Percentiles rank a stretch among this genome's conserved stretches.
Conservation (phyloP, 2,888 invertebrate species). For the Gymnosoma rotundatum region DNA sequence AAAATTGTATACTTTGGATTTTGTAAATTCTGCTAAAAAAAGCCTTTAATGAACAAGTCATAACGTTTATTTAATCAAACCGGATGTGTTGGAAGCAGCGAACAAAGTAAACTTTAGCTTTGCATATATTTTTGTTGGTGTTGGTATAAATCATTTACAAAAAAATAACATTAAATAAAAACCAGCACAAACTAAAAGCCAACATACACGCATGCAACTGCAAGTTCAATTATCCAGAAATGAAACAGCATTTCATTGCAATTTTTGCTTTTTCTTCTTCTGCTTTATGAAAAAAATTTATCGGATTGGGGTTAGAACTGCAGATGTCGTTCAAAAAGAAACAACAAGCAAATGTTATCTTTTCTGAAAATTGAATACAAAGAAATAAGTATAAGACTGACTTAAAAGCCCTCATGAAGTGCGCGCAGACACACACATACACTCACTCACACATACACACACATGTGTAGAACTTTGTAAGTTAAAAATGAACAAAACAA, state of each 20-base stretch:
- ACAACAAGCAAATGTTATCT: slow-evolving; percentile 45
- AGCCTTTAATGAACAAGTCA: slow-evolving; percentile 52
- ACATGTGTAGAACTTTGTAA: slow-evolving; percentile 18
- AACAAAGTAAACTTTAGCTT: slow-evolving; percentile 61
- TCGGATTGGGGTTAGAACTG: slow-evolving; percentile 47
- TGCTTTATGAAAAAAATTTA: slow-evolving; percentile 23
- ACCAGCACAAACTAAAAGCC: slow-evolving; percentile 14
- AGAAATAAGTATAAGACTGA: slow-evolving; percentile 19
- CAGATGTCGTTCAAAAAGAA: slow-evolving; percentile 26
- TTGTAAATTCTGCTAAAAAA: slow-evolving; percentile 38
- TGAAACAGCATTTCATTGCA: slow-evolving; percentile 48
- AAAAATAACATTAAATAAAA: slow-evolving; percentile 1
- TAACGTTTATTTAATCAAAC: slow-evolving; percentile 64
- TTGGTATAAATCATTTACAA: neutral
- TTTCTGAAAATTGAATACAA: slow-evolving; percentile 39
- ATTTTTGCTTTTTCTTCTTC: slow-evolving; percentile 29
- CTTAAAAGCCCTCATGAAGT: slow-evolving; percentile 28
- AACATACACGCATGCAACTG: slow-evolving; percentile 44
- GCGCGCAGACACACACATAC: no score
- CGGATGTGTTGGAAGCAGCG: slow-evolving; percentile 66
- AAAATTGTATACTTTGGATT: neutral
- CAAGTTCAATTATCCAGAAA: slow-evolving; percentile 55
- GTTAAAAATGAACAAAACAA: slow-evolving; percentile 33
- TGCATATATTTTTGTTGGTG: slow-evolving; percentile 13
- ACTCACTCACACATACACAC: neutral